Percentiles rank a stretch among this genome's conserved stretches.
Evolutionary conservation across 37 sponge, comb jelly and placozoan genomes (phyloP).

Genomic region (Tethya wilhelma): DNA sequence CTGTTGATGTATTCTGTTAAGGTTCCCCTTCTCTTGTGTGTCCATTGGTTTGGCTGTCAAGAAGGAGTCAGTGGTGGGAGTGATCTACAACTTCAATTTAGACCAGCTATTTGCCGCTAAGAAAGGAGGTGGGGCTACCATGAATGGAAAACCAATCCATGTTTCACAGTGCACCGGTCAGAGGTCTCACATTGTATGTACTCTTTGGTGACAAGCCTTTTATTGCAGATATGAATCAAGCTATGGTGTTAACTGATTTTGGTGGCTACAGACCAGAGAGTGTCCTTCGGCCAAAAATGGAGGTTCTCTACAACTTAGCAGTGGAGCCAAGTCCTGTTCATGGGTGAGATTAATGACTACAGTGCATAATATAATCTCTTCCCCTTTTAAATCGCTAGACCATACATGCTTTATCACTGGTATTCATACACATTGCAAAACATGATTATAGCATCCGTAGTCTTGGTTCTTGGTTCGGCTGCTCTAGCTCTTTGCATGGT

Average conservation of each 20-base stretch:
- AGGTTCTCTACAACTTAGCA: slow-evolving; percentile 44
- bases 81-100: slow-evolving; percentile 83
- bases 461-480: slow-evolving; percentile 77
- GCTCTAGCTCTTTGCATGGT: slow-evolving; percentile 79
- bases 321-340: slow-evolving; percentile 63
- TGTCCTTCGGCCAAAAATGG: slow-evolving; percentile 37
- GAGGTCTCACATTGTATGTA: too few relatives aligned
- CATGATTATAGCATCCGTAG: slow-evolving; percentile 43
- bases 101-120: slow-evolving; percentile 89
- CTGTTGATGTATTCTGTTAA: too few relatives aligned
- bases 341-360: slow-evolving; percentile 47
- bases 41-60: slow-evolving; percentile 86
- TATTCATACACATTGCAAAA: too few relatives aligned
- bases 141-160: slow-evolving; percentile 78
- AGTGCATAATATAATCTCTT: background rate
- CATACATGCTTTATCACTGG: too few relatives aligned
- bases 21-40: slow-evolving; percentile 82
- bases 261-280: slow-evolving; percentile 47
- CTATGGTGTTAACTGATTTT: slow-evolving; percentile 68
- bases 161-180: slow-evolving; percentile 74
- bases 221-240: slow-evolving; percentile 61
- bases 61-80: slow-evolving; percentile 83
- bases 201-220: too few relatives aligned
- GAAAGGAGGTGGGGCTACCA: slow-evolving; percentile 77
- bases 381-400: too few relatives aligned